phyloP scores from a whole-genome alignment of 2,888 invertebrate genomes.

The Geotrupes spiniger region DNA sequence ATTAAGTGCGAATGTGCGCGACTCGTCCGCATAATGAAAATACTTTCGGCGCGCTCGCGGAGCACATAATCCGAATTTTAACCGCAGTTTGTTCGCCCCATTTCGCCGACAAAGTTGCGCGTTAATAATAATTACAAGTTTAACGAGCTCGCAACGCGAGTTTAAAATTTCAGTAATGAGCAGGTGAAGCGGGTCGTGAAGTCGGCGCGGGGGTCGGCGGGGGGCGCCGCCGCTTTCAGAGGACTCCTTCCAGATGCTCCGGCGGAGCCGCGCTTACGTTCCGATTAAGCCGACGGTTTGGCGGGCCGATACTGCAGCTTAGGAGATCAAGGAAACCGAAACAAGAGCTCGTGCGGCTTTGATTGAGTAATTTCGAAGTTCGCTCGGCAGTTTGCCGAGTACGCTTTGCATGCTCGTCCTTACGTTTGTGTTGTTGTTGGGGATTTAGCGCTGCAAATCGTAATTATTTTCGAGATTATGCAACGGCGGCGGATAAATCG shows the following conservation, averaged over 20 bases:
- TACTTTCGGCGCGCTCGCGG: too few species aligned
- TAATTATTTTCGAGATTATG: too few species aligned
- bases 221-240: background rate
- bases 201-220: background rate
- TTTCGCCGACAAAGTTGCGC: constrained; percentile 6
- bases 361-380: constrained; percentile 7
- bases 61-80: too few species aligned
- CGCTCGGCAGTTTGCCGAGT: background rate
- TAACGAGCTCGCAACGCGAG: constrained; percentile 18
- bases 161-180: constrained; percentile 20
- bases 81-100: background rate
- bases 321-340: constrained; percentile 4
- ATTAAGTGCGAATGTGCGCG: too few species aligned
- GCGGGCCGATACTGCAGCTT: background rate
- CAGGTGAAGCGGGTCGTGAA: constrained; percentile 9
- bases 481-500: too few species aligned
- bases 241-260: background rate
- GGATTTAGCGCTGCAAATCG: too few species aligned
- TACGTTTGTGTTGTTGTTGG: too few species aligned
- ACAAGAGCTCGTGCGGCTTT: constrained; percentile 2
- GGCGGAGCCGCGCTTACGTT: background rate
- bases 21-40: too few species aligned
- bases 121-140: constrained; percentile 24
- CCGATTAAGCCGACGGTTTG: background rate
- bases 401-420: too few species aligned